These are phyloP conservation scores for Eupeodes latifasciatus DNA, from an alignment of 2,888 invertebrate species.

Conservation along the genomic window DNA sequence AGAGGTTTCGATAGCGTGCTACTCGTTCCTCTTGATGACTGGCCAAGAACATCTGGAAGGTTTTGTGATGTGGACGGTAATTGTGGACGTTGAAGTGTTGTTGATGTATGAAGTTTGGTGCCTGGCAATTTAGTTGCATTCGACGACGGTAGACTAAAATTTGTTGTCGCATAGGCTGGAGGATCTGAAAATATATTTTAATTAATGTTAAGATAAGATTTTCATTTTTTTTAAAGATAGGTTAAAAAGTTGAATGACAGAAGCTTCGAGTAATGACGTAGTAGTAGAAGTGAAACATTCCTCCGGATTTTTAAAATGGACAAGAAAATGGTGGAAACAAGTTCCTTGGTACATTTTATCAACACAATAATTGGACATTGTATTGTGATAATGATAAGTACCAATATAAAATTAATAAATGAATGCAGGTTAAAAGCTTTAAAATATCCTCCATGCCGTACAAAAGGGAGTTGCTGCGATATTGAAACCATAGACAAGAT, in stretches of 20 bases:
- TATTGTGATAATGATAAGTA: constrained; percentile 1
- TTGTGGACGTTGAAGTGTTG: constrained; percentile 59
- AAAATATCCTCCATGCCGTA: constrained; percentile 21
- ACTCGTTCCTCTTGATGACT: constrained; percentile 36
- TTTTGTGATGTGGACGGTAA: constrained; percentile 78
- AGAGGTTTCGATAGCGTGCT: constrained; percentile 63
- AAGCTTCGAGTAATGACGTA: not conserved
- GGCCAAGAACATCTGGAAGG: constrained; percentile 78
- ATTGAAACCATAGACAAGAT: constrained; percentile 1
- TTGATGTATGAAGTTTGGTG: not conserved
- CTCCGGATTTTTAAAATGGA: not conserved
- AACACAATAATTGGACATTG: not conserved
- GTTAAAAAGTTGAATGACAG: not conserved
- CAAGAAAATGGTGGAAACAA: not conserved
- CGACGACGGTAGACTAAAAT: constrained; percentile 42
- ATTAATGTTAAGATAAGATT: not conserved
- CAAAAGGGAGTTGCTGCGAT: constrained; percentile 28
- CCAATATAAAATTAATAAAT: not conserved
- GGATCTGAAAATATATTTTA: constrained; percentile 45
- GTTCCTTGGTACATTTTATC: not conserved
- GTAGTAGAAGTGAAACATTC: not conserved
- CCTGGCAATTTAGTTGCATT: constrained; percentile 20
- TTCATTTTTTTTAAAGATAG: not conserved
- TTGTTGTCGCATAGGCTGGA: constrained; percentile 74
- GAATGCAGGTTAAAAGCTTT: constrained; percentile 28